Conservation (phyloP, 2,888 invertebrate species). For the Phyllotreta cruciferae region DNA sequence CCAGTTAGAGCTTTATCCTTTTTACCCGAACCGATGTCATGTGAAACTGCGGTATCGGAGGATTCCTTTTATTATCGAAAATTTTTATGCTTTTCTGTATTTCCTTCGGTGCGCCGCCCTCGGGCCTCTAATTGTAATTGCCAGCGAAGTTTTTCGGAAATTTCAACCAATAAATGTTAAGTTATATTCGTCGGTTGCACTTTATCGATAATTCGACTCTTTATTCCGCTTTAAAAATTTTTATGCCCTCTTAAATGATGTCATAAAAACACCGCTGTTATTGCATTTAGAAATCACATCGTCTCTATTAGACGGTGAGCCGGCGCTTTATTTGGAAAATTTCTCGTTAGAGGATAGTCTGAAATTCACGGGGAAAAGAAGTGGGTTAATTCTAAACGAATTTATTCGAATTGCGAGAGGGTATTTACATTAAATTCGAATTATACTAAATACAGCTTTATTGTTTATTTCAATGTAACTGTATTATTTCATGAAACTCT, state of each 20-base stretch:
- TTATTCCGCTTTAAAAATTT: slow-evolving; percentile 30
- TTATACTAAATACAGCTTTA: no score
- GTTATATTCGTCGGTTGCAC: slow-evolving; percentile 31
- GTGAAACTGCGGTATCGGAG: neutral
- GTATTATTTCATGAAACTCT: no score
- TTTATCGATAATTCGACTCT: slow-evolving; percentile 31
- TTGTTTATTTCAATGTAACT: no score
- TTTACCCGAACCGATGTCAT: slow-evolving; percentile 7
- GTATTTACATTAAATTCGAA: no score
- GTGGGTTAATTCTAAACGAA: no score
- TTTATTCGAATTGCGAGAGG: no score
- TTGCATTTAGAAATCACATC: slow-evolving; percentile 16
- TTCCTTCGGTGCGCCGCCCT: neutral
- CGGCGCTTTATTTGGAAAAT: neutral
- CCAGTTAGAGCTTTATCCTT: slow-evolving; percentile 6
- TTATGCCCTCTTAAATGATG: slow-evolving; percentile 32
- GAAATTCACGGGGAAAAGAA: no score
- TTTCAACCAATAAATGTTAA: slow-evolving; percentile 27
- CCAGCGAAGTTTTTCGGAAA: slow-evolving; percentile 25
- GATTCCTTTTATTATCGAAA: slow-evolving; percentile 2
- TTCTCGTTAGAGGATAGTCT: no score
- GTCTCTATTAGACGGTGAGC: slow-evolving; percentile 13
- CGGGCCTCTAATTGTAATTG: slow-evolving; percentile 29
- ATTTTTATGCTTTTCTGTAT: slow-evolving; percentile 16
- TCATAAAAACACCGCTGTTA: slow-evolving; percentile 22